Base-by-base conservation (phyloP, 2,113 vertebrate species). In the Acrocephalus kingi region DNA sequence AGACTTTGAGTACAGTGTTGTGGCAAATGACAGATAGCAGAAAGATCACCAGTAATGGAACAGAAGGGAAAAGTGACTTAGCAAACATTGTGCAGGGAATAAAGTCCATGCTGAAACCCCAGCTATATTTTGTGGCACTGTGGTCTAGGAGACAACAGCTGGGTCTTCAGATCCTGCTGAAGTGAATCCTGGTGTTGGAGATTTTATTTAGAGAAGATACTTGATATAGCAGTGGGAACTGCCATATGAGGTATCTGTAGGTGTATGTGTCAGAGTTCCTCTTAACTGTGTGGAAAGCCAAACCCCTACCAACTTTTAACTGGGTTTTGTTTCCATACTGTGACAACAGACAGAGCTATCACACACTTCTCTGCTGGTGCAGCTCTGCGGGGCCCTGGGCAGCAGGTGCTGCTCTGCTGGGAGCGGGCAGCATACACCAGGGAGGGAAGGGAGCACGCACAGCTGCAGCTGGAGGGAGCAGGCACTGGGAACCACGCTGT, bases 301-400 rank as follows among this genome's bases (percentile, higher is more conserved):
- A 74, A 74, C 33, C 7, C 4, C 19, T 45, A 4, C 1, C 48
- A 27, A 30, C 41, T 52, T 72, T 35, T 45, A 11, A 13, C 39
- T 24, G 46, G 11, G 5, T 41, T 76, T 81, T 66, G 12, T 37
- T 81, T 55, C 52, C 5, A 0, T 41, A 1, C 28, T 81, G 8
- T 3, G 31, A 2, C 35, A 48, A n/a, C 35, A 63, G 54, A 15
- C 11, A 64, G 55, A 24, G 55, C 9, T 31, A 39, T 18, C 24
- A 43, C 21, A 19, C 0, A 0, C 16, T 28, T 15, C 15, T 4
- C 67, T 80, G 67, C 67, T 15, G 1, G 2, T 25, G 71, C 43
- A 51, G 28, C 59, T 46, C 41, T 31, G 59, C 9, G 1, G 35
- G 46, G 30, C 33, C 28, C 33, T 23, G 37, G 55, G 69, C 56